Conservation (phyloP, 2,888 invertebrate species). For the Nebria brevicollis region DNA sequence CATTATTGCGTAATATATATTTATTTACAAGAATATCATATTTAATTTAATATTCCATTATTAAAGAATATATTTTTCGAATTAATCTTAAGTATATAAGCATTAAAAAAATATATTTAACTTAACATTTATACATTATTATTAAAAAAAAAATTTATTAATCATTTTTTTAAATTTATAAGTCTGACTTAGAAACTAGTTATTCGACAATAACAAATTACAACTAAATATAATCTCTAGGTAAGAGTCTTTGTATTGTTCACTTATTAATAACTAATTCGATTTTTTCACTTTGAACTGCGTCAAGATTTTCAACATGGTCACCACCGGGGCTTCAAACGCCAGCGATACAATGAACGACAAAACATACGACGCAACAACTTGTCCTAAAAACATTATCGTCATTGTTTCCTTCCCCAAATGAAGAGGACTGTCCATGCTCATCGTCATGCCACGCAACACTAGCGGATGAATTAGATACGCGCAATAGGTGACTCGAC, state of each 20-base stretch:
- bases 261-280: background rate
- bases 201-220: too few species aligned
- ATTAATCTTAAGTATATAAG: too few species aligned
- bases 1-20: background rate
- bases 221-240: too few species aligned
- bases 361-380: conserved; percentile 80
- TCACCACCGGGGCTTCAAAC: conserved; percentile 87
- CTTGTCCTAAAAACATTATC: conserved; percentile 82
- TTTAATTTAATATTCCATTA: too few species aligned
- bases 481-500: conserved; percentile 87
- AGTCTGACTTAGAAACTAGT: background rate
- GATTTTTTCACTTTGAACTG: conserved; percentile 36
- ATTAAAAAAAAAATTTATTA: too few species aligned
- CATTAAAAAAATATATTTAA: too few species aligned
- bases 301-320: conserved; percentile 74
- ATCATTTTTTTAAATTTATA: background rate
- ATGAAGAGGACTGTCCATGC: conserved; percentile 84
- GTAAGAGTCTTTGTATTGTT: conserved; percentile 10
- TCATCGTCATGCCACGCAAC: conserved; percentile 82
- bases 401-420: conserved; percentile 81
- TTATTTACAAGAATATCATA: background rate
- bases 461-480: conserved; percentile 87
- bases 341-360: conserved; percentile 83
- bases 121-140: too few species aligned
- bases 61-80: background rate